phyloP scores from a whole-genome alignment of 2,113 vertebrate genomes.

The Hydrolagus affinis region DNA sequence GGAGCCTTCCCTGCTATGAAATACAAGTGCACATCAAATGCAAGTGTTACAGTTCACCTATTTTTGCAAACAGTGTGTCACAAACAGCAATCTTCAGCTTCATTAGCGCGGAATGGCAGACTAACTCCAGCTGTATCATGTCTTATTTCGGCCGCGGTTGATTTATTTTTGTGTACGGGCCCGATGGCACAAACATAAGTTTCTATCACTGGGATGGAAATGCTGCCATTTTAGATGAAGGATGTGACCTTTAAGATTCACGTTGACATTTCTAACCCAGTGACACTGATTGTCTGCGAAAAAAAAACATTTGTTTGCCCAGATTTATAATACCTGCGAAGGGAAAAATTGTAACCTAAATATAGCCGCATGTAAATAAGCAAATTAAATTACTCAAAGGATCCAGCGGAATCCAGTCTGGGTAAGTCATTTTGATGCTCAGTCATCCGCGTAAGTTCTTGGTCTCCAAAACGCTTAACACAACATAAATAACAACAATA shows the following conservation, averaged over 20 bases:
- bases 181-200: not conserved
- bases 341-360: slow-evolving; percentile 11
- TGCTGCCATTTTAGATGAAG: slow-evolving; percentile 11
- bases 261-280: slow-evolving; percentile 7
- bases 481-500: too few species aligned
- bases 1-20: too few species aligned
- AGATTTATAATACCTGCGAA: not conserved
- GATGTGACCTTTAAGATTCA: slow-evolving; percentile 8
- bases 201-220: slow-evolving; percentile 8
- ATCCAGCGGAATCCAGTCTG: too few species aligned
- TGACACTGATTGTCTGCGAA: not conserved
- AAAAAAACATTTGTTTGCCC: not conserved
- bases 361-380: not conserved
- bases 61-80: not conserved
- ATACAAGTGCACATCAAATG: too few species aligned
- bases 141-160: not conserved
- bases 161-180: not conserved
- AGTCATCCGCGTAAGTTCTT: not conserved
- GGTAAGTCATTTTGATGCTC: not conserved
- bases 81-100: not conserved
- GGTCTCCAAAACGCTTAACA: not conserved
- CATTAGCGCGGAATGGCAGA: not conserved
- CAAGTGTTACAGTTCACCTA: not conserved
- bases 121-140: not conserved
- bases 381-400: not conserved